phyloP scores from a whole-genome alignment of 2,797 vertebrate species.

The Gymnoscopelus braueri region DNA sequence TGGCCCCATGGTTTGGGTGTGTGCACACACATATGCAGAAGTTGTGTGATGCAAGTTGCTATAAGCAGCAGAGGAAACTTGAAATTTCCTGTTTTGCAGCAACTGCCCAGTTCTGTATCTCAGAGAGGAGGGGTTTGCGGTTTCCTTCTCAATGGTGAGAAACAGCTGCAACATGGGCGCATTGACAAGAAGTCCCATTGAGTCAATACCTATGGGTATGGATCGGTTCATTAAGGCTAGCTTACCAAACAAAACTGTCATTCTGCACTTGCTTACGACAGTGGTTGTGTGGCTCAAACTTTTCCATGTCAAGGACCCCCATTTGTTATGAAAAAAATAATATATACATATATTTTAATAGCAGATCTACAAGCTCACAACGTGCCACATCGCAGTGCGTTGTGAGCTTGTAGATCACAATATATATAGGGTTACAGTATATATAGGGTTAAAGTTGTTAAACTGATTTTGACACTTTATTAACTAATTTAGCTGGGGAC shows the following conservation, averaged over 20 bases:
- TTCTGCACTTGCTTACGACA: background rate
- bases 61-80: slow-evolving; percentile 85
- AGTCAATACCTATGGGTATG: background rate
- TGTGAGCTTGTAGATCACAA: too few relatives aligned
- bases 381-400: too few relatives aligned
- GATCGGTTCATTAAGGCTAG: background rate
- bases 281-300: background rate
- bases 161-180: slow-evolving; percentile 36
- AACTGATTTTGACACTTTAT: too few relatives aligned
- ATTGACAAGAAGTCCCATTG: slow-evolving; percentile 23
- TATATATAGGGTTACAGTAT: too few relatives aligned
- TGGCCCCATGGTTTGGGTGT: slow-evolving; percentile 11
- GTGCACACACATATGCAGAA: slow-evolving; percentile 68
- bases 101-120: slow-evolving; percentile 82
- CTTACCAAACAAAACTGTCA: too few relatives aligned
- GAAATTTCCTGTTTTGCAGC: slow-evolving; percentile 88
- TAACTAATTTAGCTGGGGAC: too few relatives aligned
- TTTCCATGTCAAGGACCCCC: too few relatives aligned
- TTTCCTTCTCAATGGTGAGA: slow-evolving; percentile 68
- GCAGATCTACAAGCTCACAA: too few relatives aligned
- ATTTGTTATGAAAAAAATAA: too few relatives aligned
- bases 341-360: too few relatives aligned
- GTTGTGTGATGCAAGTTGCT: slow-evolving; percentile 79
- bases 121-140: slow-evolving; percentile 66
- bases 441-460: too few relatives aligned